phyloP scores from a whole-genome alignment of 2,113 vertebrate genomes.

The Ptilorrhoa leucosticta region DNA sequence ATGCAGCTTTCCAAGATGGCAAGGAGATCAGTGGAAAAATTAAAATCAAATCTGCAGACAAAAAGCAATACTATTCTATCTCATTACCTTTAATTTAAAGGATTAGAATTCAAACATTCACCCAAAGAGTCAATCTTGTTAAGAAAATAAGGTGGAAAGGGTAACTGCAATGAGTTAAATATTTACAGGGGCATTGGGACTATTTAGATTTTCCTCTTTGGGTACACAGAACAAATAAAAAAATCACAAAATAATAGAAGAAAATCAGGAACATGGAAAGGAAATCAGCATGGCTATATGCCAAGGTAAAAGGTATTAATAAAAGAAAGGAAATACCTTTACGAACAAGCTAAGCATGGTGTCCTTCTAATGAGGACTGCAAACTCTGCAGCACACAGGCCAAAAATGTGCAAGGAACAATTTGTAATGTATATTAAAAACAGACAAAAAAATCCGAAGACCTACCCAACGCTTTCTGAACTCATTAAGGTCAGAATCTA shows the following conservation, averaged over 20 bases:
- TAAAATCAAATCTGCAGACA: neutral
- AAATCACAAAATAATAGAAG: neutral
- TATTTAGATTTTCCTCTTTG: neutral
- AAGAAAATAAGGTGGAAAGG: neutral
- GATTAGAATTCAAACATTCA: neutral
- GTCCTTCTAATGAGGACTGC: neutral
- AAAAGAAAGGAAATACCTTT: neutral
- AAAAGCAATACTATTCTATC: neutral
- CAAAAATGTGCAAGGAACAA: neutral
- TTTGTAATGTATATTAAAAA: neutral
- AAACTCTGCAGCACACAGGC: neutral
- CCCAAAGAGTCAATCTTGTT: neutral
- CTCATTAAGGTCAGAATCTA: neutral
- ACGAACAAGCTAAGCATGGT: neutral
- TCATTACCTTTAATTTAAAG: neutral
- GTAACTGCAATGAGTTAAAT: neutral
- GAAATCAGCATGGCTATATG: neutral
- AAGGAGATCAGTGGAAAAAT: neutral
- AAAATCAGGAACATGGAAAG: neutral
- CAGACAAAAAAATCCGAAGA: rapidly evolving
- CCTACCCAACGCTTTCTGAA: neutral
- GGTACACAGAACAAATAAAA: neutral
- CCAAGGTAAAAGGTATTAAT: neutral
- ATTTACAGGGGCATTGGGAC: neutral
- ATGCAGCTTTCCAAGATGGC: neutral